phyloP scores from a whole-genome alignment of 2,888 invertebrate species.

The Plemyria rubiginata region DNA sequence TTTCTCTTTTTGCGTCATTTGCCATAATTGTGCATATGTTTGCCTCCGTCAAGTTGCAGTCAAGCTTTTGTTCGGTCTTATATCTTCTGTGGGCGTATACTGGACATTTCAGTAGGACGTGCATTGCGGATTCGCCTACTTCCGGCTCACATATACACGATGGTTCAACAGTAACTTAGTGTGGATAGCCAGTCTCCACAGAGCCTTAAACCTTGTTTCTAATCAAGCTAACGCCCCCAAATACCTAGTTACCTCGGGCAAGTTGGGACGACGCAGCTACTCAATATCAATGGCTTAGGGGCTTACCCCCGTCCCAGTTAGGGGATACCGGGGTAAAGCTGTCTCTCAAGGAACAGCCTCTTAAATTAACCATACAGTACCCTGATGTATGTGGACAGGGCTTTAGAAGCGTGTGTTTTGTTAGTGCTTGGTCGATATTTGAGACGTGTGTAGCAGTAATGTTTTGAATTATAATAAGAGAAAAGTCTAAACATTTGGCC shows the following conservation, averaged over 20 bases:
- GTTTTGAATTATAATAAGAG: no score
- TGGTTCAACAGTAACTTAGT: no score
- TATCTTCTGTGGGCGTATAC: no score
- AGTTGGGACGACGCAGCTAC: conserved; percentile 20
- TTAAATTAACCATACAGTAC: conserved; percentile 25
- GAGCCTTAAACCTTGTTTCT: conserved; percentile 9
- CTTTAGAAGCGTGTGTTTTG: conserved; percentile 1
- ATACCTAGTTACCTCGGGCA: conserved; percentile 26
- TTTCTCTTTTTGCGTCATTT: no score
- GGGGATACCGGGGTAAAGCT: conserved; percentile 18
- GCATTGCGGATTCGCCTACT: no score
- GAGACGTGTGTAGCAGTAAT: no score
- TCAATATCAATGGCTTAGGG: conserved; percentile 32
- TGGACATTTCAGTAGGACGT: no score
- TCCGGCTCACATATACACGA: no score
- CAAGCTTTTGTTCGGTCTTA: no score
- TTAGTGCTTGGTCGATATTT: neutral
- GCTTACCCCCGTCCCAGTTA: conserved; percentile 28
- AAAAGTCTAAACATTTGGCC: no score
- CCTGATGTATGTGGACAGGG: conserved; percentile 17
- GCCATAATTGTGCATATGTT: no score
- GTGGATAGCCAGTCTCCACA: neutral
- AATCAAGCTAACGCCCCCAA: conserved; percentile 25
- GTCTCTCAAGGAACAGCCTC: conserved; percentile 18
- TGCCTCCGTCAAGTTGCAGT: no score